These are phyloP conservation scores for Phoebastria nigripes DNA, from an alignment of 2,797 vertebrate genomes.

Conservation along the genomic window DNA sequence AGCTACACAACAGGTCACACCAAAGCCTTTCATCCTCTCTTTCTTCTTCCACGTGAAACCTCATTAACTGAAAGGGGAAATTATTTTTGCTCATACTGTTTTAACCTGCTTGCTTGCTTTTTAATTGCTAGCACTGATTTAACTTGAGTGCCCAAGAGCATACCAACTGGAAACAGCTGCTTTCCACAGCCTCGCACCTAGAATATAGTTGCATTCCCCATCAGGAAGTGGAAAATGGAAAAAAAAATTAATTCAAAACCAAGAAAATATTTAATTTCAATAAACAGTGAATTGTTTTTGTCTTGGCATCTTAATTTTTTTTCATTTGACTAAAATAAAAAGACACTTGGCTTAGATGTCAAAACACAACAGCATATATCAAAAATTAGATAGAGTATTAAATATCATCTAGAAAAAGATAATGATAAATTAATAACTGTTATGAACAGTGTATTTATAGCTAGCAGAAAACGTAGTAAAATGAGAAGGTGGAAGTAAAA, in stretches of 20 bases:
- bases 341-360: slow-evolving; percentile 3
- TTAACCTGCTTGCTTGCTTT: background rate
- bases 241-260: background rate
- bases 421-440: background rate
- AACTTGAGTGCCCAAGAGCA: background rate
- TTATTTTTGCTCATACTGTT: background rate
- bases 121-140: slow-evolving; percentile 5
- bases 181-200: background rate
- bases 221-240: background rate
- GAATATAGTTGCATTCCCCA: background rate
- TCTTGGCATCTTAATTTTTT: background rate
- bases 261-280: background rate
- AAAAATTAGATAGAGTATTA: background rate
- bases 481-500: background rate
- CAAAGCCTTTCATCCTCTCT: background rate
- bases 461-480: background rate
- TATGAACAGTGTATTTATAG: background rate
- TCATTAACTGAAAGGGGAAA: slow-evolving; percentile 16
- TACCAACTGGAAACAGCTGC: background rate
- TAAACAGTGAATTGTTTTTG: background rate
- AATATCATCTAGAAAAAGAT: background rate
- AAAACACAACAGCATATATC: background rate
- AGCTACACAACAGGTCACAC: background rate
- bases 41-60: background rate
- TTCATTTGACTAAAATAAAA: slow-evolving; percentile 22